Evolutionary conservation across 2,797 vertebrate species (phyloP), one percentile per base, ranked within the genome.

Genomic region (Astyanax mexicanus): DNA sequence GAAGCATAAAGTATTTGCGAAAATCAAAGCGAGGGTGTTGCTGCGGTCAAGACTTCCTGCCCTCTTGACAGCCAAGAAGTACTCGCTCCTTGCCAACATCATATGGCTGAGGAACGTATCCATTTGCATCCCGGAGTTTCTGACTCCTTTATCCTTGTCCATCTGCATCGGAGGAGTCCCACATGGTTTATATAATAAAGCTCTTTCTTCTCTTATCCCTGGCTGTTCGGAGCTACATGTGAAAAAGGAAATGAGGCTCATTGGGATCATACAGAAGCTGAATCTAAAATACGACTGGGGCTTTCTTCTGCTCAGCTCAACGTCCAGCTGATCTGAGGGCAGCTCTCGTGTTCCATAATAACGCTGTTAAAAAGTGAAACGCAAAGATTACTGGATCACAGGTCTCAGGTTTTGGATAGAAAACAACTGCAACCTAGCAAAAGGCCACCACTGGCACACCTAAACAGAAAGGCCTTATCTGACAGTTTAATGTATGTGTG

Each of bases 101-200:
- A 75, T 57, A 49, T 80, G 55, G 64, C 27, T 29, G 51, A 66
- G 58, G 72, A 44, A 47, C 35, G 52, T 44, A 32, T 51, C 74
- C 80, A 62, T 83, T 49, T 82, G 75, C 85, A 82, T 74, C 80
- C 69, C 37, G 57, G 65, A 55, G 72, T 69, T 74, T 78, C 74
- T 75, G 1, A 40, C 72, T 83, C 81, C 74, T 88, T 86, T 81
- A 88, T 90, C 78, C 75, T 84, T 75, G 85, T 83, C 84, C 84
- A 86, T 90, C 81, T 89, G 88, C 80, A 55, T 85, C 47, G 21
- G 64, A 78, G 88, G 70, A 84, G 74, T 84, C 89, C 88, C 91
- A 93, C 84, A 90, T 92, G 92, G 89, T 92, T 92, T 87, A 84
- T 82, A 91, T 91, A 90, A 91, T 72, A 86, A 84, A 86, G 75